phyloP scores from a whole-genome alignment of 2,113 vertebrate species.

The Actenoides lindsayi region DNA sequence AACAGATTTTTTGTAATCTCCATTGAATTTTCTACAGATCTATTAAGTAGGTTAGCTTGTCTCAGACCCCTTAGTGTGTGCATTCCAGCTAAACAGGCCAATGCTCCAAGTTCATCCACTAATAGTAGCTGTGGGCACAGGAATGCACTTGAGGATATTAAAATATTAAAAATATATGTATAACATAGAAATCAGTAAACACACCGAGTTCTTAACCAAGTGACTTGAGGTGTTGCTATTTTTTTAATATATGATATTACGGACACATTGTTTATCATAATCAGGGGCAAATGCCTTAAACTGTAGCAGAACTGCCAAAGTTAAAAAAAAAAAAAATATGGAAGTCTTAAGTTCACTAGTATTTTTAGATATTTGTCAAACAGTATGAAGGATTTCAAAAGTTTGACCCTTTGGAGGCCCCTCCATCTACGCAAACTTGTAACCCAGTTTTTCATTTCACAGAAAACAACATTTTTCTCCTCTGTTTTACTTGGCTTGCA shows the following conservation, averaged over 20 bases:
- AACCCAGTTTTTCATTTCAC: constrained; percentile 74
- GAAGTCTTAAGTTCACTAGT: constrained; percentile 31
- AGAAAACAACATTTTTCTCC: constrained; percentile 67
- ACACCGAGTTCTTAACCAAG: not conserved
- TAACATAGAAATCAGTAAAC: not conserved
- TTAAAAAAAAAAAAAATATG: not conserved
- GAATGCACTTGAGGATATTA: not conserved
- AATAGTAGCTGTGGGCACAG: not conserved
- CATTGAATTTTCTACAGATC: not conserved
- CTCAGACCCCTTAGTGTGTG: not conserved
- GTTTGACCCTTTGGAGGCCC: constrained; percentile 64
- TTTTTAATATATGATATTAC: not conserved
- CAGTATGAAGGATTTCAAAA: constrained; percentile 53
- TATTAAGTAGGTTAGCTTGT: not conserved
- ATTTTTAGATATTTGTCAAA: constrained; percentile 73
- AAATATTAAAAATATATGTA: not conserved
- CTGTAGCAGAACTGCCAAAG: not conserved
- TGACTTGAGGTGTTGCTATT: not conserved
- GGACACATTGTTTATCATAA: not conserved
- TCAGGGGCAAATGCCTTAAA: constrained; percentile 36
- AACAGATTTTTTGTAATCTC: not conserved
- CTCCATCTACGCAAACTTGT: constrained; percentile 65
- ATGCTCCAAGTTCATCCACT: not conserved
- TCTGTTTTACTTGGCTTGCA: constrained; percentile 77
- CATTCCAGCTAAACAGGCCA: not conserved